These are phyloP conservation scores for Perognathus longimembris DNA, from an alignment of 2,113 vertebrate genomes.

Conservation along the genomic window DNA sequence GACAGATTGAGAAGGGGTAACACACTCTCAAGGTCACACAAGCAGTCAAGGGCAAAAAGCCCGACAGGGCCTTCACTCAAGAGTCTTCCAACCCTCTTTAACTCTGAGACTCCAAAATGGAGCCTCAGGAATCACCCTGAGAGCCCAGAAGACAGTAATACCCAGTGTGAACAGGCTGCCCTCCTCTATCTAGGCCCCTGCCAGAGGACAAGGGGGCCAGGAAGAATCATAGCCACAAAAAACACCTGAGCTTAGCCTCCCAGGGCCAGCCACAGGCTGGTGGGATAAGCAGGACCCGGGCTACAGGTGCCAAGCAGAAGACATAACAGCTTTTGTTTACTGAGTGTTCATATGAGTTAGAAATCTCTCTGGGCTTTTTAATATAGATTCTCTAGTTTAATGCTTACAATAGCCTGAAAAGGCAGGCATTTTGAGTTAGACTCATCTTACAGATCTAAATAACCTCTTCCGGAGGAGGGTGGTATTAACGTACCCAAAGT, in stretches of 20 bases:
- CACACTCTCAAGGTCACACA: constrained; percentile 44
- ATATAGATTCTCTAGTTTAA: neutral
- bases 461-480: neutral
- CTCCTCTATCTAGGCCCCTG: rapidly evolving
- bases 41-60: constrained; percentile 50
- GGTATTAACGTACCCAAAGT: neutral
- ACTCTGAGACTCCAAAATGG: neutral
- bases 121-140: neutral
- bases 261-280: neutral
- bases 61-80: neutral
- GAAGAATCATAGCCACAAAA: neutral
- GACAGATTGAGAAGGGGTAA: neutral
- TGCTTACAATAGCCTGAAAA: neutral
- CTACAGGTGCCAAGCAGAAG: neutral
- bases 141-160: neutral
- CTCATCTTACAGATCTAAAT: neutral
- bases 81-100: neutral
- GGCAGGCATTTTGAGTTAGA: neutral
- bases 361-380: constrained; percentile 35
- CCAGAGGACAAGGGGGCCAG: neutral
- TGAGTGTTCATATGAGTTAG: constrained; percentile 32
- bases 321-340: neutral
- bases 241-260: neutral
- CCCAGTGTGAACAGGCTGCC: neutral
- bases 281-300: too few species aligned